A percentile compares a stretch with the other conserved stretches of the same genome.
Evolutionary conservation across 1,140 invertebrate species (phyloP).

Genomic region (Macrobrachium nipponense): DNA sequence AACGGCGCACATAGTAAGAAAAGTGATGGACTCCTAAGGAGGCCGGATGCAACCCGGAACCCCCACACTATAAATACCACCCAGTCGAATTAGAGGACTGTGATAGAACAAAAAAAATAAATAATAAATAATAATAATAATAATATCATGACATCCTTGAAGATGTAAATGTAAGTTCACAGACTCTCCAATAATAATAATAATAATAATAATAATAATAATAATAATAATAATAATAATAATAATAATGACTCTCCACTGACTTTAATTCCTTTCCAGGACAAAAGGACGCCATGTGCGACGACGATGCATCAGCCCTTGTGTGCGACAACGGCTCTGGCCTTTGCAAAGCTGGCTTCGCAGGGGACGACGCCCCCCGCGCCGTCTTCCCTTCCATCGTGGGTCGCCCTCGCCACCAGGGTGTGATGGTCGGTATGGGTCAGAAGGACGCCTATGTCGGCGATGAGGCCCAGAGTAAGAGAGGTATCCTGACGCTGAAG

Average conservation of each 20-base stretch:
- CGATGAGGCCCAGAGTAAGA: constrained; percentile 92
- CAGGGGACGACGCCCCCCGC: constrained; percentile 89
- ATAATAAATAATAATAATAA: no score
- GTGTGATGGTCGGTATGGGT: constrained; percentile 95
- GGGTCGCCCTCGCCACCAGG: constrained; percentile 75
- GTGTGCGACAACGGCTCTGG: constrained; percentile 12
- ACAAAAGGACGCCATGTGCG: background rate
- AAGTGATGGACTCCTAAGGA: no score
- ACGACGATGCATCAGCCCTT: background rate
- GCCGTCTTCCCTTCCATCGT: constrained; percentile 89
- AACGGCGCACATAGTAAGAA: no score
- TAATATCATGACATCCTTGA: no score
- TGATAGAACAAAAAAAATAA: no score
- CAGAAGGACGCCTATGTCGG: constrained; percentile 92
- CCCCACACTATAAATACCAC: no score
- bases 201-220: background rate
- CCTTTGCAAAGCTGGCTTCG: constrained; percentile 74
- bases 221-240: background rate
- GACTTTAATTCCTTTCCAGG: background rate
- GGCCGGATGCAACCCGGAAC: no score
- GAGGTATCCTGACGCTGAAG: constrained; percentile 90
- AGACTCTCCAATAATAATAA: no score
- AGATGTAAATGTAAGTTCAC: no score
- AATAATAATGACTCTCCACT: background rate
- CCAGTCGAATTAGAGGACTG: no score